Conservation (phyloP, 2,888 invertebrate species). For the Alloscopus bannaensis region DNA sequence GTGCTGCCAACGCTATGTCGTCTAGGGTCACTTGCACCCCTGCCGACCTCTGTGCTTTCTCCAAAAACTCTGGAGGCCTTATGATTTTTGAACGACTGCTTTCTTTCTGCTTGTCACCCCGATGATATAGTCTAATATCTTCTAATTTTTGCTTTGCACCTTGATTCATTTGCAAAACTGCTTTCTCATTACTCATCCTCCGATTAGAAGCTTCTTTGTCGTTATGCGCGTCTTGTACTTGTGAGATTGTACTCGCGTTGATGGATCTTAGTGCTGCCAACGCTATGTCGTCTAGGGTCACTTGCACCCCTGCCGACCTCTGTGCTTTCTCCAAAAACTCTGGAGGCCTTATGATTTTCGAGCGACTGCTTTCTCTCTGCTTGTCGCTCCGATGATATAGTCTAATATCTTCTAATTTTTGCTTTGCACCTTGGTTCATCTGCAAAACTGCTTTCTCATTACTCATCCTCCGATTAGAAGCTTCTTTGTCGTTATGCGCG, state of each 20-base stretch:
- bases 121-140: constrained; percentile 34
- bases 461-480: no score
- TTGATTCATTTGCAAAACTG: constrained; percentile 29
- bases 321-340: constrained; percentile 1
- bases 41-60: constrained; percentile 21
- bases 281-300: constrained; percentile 51
- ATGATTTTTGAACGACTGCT: constrained; percentile 32
- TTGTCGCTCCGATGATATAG: no score
- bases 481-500: background rate
- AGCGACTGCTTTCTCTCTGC: constrained; percentile 2
- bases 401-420: constrained; percentile 54
- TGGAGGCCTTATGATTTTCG: constrained; percentile 31
- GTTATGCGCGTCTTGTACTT: no score
- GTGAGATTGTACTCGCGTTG: no score
- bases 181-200: background rate
- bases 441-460: no score
- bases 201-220: background rate
- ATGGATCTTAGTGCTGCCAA: constrained; percentile 61
- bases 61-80: constrained; percentile 20
- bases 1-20: constrained; percentile 47
- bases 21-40: constrained; percentile 65
- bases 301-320: constrained; percentile 62
- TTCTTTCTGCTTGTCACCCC: background rate
- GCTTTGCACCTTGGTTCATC: constrained; percentile 46
- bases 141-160: constrained; percentile 52